Evolutionary conservation across 2,113 vertebrate genomes (phyloP), one percentile per base, ranked within the genome.

Genomic region (Smithornis capensis): DNA sequence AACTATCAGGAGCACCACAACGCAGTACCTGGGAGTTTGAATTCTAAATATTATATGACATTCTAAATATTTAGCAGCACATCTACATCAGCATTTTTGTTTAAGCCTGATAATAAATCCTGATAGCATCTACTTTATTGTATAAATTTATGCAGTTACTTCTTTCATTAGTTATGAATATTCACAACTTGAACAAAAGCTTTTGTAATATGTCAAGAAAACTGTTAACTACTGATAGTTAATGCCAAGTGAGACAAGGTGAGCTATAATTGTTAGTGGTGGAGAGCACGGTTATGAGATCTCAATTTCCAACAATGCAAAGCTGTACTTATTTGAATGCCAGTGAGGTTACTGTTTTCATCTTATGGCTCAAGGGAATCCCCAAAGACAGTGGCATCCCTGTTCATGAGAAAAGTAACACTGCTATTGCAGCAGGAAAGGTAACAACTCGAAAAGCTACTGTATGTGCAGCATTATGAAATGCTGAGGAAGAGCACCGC

Each of bases 191-290:
- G 23, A n/a, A 81, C 22, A 77, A 90, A 83, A 63, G 29, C 18
- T 81, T 83, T 17, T 55, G 19, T 27, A 45, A 14, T 21, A 29
- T 21, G 6, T 50, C 62, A 84, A 64, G 44, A 47, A 68, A 75
- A 57, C 28, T n/a, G 62, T 47, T 38, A 69, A 62, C 25, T 80
- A 27, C 42, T 50, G 37, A 42, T 19, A 47, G 10, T 53, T n/a
- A 74, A 45, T 40, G 60, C 11, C 47, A 75, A 47, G 35, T 44
- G 42, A 92, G 31, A 69, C 13, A 53, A 80, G 47, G 42, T 5
- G 5, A 56, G 29, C 21, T 55, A 1, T 49, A 65, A 62, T 1
- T 40, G 15, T 49, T 78, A 70, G 55, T 0, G 1, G 17, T 5
- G 45, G 29, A 82, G 33, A 7, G 24, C 21, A 22, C 0, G 0